Evolutionary conservation across 35 echinoderm and acorn worm genomes (phyloP), one percentile per base, ranked within the genome.

Genomic region (Apostichopus japonicus): DNA sequence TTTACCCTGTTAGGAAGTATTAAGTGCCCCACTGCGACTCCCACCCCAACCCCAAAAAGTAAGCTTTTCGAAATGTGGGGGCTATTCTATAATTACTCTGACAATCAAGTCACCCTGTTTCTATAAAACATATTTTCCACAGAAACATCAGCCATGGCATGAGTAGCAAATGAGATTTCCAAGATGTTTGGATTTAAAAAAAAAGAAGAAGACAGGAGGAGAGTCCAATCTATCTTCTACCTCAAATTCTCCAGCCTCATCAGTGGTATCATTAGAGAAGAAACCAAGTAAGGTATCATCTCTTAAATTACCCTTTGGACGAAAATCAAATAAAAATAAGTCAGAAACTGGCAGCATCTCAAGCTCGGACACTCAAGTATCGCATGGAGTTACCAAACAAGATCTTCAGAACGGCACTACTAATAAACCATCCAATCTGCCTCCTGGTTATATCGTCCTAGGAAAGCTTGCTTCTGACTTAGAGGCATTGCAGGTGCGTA

Each of bases 181-280:
- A 75, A 75, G 59, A 88, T 88, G 86, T 88, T 88, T 88, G 86
- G 86, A 56, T 88, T 88, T 54, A 88, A 67, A 22, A 88, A 88
- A 88, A 54, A 88, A 88, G 57, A 88, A 88, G 65, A 88, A 88
- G 57, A 67, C 86, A 65, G 8, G 22, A 8, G 21, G 24, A 44
- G 57, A 65, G 86, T 61, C 55, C 65, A 56, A 55, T 55, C 80
- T 16, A 54, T 83, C 80, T 21, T 55, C 80, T n/a, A 27, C 54
- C 10, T 55, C 80, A 83, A 83, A 83, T 55, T 83, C 80, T 19
- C 80, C 44, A 19, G 80, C 80, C 7, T 83, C 84, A 87, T 44
- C 21, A 9, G 54, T 56, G 8, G 13, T 51, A 13, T 82, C 79
- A 24, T 23, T 82, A 33, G 57, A 67, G 51, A 88, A 27, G 23